Base-by-base conservation (phyloP, 2,888 invertebrate species). In the Therioaphis trifolii region DNA sequence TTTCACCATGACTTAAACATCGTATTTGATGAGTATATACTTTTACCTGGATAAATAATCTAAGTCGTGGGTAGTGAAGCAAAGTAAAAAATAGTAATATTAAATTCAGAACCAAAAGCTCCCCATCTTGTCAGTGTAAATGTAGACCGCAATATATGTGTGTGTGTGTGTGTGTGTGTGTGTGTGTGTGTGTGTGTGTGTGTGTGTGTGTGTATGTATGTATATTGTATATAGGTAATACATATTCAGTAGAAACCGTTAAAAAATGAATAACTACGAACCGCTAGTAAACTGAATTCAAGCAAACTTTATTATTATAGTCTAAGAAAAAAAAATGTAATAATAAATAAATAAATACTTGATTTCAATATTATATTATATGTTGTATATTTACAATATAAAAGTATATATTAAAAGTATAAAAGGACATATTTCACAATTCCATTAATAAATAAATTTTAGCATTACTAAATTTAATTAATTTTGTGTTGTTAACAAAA, bases 61-160 rank as follows among this genome's bases (percentile, higher is more conserved):
- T n/a, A 61, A 61, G 14, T 46, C 27, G 12, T 76, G 43, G 15
- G 18, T 11, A 24, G 14, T n/a, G 24, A 21, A n/a, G 46, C 27
- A 63, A 21, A 61, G n/a, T 46, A 77, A 66, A 55, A 18, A 40
- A 18, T 35, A 35, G 18, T 43, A 43, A 71, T 79, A 58, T 79
- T 43, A 14, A 79, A 71, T 43, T 79, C 58, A 79, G 69, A 43
- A 58, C 15, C 52, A 79, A 43, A 58, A 52, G 49, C 49, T 52
- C 52, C 35, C 15, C 2, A 29, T 66, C 21, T 15, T 66, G 5
- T 35, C n/a, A 27, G 46, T 46, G 12, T n/a, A 43, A 11, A 69
- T 24, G 21, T 46, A 29, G 46, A 43, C 14, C 0, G 12, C 24
- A 43, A 7, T 35, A 35, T 66, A n/a, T 35, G 27, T n/a, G 15